Percentiles rank a stretch among this genome's conserved stretches.
Conservation (phyloP, 2,888 invertebrate genomes). For the Diadromus collaris region DNA sequence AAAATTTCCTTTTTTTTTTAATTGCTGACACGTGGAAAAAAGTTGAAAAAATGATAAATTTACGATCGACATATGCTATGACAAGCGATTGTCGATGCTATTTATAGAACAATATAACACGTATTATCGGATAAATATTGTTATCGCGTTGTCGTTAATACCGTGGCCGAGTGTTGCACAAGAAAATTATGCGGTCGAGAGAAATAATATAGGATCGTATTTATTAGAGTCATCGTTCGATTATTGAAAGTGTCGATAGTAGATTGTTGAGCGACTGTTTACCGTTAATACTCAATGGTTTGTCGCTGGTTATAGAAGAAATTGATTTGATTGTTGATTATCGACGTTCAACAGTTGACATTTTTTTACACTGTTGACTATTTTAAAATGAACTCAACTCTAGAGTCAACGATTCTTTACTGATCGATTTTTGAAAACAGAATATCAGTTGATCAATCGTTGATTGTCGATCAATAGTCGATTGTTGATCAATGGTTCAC, state of each 20-base stretch:
- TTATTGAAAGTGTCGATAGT: neutral
- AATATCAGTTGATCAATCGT: neutral
- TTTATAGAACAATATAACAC: neutral
- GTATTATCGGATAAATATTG: conserved; percentile 35
- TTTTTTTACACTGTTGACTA: no score
- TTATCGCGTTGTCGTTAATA: conserved; percentile 44
- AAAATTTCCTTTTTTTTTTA: neutral
- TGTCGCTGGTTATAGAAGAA: neutral
- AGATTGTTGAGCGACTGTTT: neutral
- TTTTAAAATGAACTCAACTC: neutral
- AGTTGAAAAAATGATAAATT: conserved; percentile 20
- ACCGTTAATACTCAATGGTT: neutral
- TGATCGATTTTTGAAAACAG: neutral
- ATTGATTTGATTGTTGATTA: neutral
- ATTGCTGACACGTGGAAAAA: conserved; percentile 14
- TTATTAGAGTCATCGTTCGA: neutral
- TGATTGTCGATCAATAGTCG: neutral
- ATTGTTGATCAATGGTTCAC: neutral
- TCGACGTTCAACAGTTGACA: neutral
- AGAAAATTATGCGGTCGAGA: neutral
- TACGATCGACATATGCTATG: conserved; percentile 40
- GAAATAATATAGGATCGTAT: neutral
- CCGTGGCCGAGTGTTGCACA: neutral
- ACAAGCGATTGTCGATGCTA: conserved; percentile 41
- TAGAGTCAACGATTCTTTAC: neutral